Base-by-base conservation (phyloP, 2,797 vertebrate species). In the Macroramphosus scolopax region DNA sequence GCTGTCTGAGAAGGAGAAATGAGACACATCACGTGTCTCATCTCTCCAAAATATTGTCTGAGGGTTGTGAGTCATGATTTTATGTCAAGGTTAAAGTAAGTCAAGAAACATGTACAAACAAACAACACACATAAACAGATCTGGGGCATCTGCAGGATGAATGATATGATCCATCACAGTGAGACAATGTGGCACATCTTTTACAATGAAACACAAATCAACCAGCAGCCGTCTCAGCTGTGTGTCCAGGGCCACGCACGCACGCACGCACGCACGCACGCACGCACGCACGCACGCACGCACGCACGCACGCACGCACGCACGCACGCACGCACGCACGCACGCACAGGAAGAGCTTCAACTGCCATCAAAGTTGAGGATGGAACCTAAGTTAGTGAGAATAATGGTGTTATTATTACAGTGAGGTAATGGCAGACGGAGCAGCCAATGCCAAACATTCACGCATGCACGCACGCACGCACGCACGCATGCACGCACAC, bases 341-440 rank as follows among this genome's bases (percentile, higher is more conserved):
- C 37, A 51, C 42, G 15, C 8, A 43, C 29, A 63, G 61, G 61
- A 71, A 53, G 40, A 71, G 49, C 58, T 47, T 56, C 53, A 48
- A 56, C 68, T 73, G 46, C 72, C 77, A 76, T 73, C 63, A 64
- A 54, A 69, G 39, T 37, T 45, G 49, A 71, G 52, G 47, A 72
- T 80, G 66, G 62, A 74, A 68, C 81, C 81, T 61, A 59, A 43
- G 51, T 77, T 68, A 56, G 68, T 38, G 39, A 62, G 65, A 78
- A 72, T 77, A 78, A 78, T 77, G 61, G 64, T 51, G 70, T 56
- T 80, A 56, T 83, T 85, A 76, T 81, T 85, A 45, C 58, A 77
- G 62, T 85, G 80, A 87, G 67, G 82, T 80, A 65, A 83, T 77
- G 63, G 53, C 64, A 81, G 75, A 66, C 63, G 60, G 52, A 65